These are phyloP conservation scores for Sepioteuthis lessoniana DNA, from an alignment of 2,888 invertebrate genomes.

Conservation along the genomic window DNA sequence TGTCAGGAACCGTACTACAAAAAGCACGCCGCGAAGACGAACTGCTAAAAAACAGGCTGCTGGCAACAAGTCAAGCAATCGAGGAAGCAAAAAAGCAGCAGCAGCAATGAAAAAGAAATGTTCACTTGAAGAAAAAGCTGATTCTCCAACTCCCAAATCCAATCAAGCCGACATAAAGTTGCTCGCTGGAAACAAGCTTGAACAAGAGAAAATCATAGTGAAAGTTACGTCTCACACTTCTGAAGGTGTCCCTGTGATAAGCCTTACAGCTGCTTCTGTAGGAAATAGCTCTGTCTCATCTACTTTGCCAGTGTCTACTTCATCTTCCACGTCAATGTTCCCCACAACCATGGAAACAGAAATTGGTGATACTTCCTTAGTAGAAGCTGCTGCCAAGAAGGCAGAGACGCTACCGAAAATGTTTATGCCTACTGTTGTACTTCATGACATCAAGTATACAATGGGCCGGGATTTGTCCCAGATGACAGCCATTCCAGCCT, in stretches of 20 bases:
- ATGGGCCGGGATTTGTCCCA: slow-evolving; percentile 25
- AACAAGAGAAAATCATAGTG: slow-evolving; percentile 43
- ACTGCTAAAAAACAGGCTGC: background rate
- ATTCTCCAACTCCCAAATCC: background rate
- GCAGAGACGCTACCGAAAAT: slow-evolving; percentile 41
- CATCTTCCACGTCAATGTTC: background rate
- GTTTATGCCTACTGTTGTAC: slow-evolving; percentile 46
- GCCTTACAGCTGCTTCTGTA: slow-evolving; percentile 24
- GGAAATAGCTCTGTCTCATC: background rate
- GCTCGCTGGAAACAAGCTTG: background rate
- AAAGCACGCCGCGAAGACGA: background rate
- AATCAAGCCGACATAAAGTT: background rate
- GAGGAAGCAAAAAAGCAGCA: background rate
- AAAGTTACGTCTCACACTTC: slow-evolving; percentile 43
- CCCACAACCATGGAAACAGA: background rate
- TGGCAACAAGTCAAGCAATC: background rate
- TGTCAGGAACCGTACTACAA: background rate
- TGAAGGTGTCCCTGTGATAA: slow-evolving; percentile 46
- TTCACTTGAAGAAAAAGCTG: no score
- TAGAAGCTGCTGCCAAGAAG: slow-evolving; percentile 43
- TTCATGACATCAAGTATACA: slow-evolving; percentile 45
- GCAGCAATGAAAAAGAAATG: background rate
- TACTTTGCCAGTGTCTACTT: background rate
- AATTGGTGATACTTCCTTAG: slow-evolving; percentile 3
- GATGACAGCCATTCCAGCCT: slow-evolving; percentile 41